Evolutionary conservation across 92 coral and sea anemone species (phyloP), one percentile per base, ranked within the genome.

Genomic region (Siderastrea radians): DNA sequence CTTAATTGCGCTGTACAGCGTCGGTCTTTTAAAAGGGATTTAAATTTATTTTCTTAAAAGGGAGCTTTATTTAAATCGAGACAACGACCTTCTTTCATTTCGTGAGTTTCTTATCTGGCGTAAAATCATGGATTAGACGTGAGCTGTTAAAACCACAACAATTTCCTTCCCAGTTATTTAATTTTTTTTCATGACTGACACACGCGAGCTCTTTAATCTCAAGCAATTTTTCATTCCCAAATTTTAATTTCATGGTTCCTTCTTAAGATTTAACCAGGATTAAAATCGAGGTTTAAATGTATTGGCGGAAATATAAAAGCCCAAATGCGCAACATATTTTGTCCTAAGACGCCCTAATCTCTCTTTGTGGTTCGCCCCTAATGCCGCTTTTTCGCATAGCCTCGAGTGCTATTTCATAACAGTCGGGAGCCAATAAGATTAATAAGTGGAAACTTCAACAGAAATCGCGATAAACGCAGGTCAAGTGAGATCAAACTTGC

Each of bases 271-370:
- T 74, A 84, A 60, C 60, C 47, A 62, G 87, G 87, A 84, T 84
- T 84, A 73, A 59, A 84, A 84, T 26, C 47, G 49, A 80, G 87
- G 74, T 84, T 84, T 60, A 59, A 84, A 84, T 26, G 43, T 7
- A 84, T 73, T 62, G 71, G 81, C 87, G 87, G 87, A 84, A 84
- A 61, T 74, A 26, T 64, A 63, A 73, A 73, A 49, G 87, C 72
- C 72, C 60, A 74, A 72, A 84, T 73, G 87, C 87, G 59, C 87
- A 84, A 64, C 64, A 49, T 60, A 61, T 74, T 84, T 73, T 73
- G 74, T 84, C 79, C 52, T 44, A 50, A 19, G 46, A 58, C 49
- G 50, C 63, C 72, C 12, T 84, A 74, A 84, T 74, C 87, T 84
- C 57, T 15, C 87, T 84, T 84, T 84, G 87, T 63, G 87, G 87